These are phyloP conservation scores for Tonatia bakeri DNA, from an alignment of 2,113 vertebrate species.

Conservation along the genomic window DNA sequence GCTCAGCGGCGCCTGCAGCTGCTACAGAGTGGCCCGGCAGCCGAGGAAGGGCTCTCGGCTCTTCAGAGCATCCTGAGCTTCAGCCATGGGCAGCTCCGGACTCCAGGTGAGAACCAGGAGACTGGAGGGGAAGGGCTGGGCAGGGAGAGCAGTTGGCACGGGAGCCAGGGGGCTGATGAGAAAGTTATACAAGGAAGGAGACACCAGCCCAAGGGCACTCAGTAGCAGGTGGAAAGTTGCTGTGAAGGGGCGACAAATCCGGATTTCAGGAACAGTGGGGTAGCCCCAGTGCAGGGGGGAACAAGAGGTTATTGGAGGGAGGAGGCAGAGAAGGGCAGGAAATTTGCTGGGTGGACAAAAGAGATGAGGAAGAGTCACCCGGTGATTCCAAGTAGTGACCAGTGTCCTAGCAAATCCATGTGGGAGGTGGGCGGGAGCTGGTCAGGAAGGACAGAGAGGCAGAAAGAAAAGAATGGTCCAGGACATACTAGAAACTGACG, in stretches of 20 bases:
- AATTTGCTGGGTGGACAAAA: background rate
- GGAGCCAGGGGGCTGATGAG: background rate
- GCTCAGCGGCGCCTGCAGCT: conserved; percentile 76
- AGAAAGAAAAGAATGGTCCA: background rate
- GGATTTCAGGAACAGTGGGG: background rate
- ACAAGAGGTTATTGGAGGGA: background rate
- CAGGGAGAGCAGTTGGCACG: background rate
- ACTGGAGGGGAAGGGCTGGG: background rate
- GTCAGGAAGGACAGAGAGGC: background rate
- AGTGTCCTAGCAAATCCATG: background rate
- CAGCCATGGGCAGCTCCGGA: conserved; percentile 61
- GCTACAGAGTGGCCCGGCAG: conserved; percentile 44
- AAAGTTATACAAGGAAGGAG: background rate
- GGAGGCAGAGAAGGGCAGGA: background rate
- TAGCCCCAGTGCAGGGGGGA: background rate
- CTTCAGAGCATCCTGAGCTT: conserved; percentile 78
- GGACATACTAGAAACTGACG: background rate
- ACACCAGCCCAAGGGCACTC: background rate
- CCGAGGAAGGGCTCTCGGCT: conserved; percentile 62
- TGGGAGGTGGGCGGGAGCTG: background rate
- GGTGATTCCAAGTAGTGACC: background rate
- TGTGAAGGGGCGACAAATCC: background rate
- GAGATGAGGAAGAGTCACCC: background rate
- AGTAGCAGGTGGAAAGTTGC: background rate
- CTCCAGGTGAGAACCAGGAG: conserved; percentile 56